Base-by-base conservation (phyloP, 2,888 invertebrate species). In the Noctua comes region DNA sequence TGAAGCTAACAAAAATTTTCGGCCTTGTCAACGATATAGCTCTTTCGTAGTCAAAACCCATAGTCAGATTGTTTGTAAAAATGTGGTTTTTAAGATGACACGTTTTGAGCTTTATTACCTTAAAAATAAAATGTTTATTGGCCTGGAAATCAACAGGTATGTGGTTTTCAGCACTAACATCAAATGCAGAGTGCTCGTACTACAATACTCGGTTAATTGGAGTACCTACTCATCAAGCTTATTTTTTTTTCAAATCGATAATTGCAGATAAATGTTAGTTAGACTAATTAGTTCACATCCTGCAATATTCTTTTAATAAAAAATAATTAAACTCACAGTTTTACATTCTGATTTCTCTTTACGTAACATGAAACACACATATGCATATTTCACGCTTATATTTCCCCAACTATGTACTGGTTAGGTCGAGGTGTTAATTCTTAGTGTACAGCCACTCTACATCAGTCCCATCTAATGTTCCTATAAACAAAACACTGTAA, bases 101-200 rank as follows among this genome's bases (percentile, higher is more conserved):
- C 11, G 31, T 31, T 66, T n/a, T 66, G 7, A 27, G 8, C 36
- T 65, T 64, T 21, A 59, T 10, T 16, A 40, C 43, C 27, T 70
- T 43, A 2, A 27, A 59, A 66, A 54, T 24, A 31, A 57, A 59
- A 54, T 40, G 21, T 66, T 64, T 27, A 43, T 27, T 77, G 13
- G 16, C 18, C 27, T 57, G 11, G 48, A 68, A 40, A 59, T 27
- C 31, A 10, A 51, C 31, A 36, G 16, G 18, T 57, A 24, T 65
- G n/a, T 43, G 43, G 24, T 54, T 43, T 71, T 59, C 43, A 68
- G 21, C 48, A 57, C 54, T 72, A 48, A 54, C n/a, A 51, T 77
- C 18, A 54, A 79, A 71, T 57, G 5, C 18, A 16, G 51, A 77
- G 62, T 75, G 18, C 21, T 21, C 24, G 27, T n/a, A 62, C 31